Percentiles rank a stretch among this genome's conserved stretches.
Conservation (phyloP, 1,140 invertebrate genomes). For the Vollenhovia emeryi region DNA sequence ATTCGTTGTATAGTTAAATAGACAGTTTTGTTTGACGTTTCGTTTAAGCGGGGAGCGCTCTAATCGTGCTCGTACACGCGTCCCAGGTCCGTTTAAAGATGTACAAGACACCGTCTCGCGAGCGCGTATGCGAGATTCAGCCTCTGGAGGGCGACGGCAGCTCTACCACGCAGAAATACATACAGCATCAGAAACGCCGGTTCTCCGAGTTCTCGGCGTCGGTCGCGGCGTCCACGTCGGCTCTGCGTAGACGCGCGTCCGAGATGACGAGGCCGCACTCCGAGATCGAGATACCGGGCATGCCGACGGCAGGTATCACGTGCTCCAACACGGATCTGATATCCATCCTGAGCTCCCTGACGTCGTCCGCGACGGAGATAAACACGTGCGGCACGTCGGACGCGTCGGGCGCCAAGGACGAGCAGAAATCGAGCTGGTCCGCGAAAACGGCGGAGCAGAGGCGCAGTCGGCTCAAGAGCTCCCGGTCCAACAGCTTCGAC, state of each 20-base stretch:
- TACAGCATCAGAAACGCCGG: slow-evolving; percentile 86
- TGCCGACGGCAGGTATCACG: slow-evolving; percentile 88
- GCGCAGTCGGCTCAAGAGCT: slow-evolving; percentile 87
- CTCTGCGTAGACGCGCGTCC: slow-evolving; percentile 86
- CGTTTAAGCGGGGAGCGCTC: neutral
- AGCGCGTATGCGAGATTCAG: slow-evolving; percentile 93
- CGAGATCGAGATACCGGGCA: slow-evolving; percentile 80
- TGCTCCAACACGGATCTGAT: slow-evolving; percentile 93
- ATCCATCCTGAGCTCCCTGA: slow-evolving; percentile 91
- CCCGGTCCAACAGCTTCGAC: slow-evolving; percentile 93
- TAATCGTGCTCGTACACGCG: slow-evolving; percentile 27
- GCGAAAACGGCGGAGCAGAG: slow-evolving; percentile 83
- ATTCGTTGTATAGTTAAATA: neutral
- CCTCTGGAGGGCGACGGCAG: slow-evolving; percentile 88
- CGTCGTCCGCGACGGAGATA: slow-evolving; percentile 92
- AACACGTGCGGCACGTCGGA: slow-evolving; percentile 84
- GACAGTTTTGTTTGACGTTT: slow-evolving; percentile 11
- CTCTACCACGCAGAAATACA: slow-evolving; percentile 86
- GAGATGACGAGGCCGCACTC: slow-evolving; percentile 86
- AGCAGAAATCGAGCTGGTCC: slow-evolving; percentile 71
- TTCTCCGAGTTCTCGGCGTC: slow-evolving; percentile 90
- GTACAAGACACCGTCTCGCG: slow-evolving; percentile 91
- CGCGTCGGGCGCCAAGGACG: slow-evolving; percentile 70
- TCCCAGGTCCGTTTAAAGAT: slow-evolving; percentile 89
- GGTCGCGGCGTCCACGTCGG: slow-evolving; percentile 83